Conservation (phyloP, 2,113 vertebrate species). For the Corvus hawaiiensis region DNA sequence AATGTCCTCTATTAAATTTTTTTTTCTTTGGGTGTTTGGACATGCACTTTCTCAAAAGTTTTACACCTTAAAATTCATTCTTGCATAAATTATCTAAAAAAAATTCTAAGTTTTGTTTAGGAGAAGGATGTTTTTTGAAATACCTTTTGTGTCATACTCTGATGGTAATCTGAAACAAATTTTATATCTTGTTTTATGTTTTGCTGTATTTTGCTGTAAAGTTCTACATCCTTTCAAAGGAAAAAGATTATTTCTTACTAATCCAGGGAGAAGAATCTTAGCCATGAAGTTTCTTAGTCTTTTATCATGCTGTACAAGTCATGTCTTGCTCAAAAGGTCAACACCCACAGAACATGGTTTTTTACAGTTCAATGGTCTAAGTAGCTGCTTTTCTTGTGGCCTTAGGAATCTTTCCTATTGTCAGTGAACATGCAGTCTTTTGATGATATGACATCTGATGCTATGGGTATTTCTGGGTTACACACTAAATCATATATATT, state of each 20-base stretch:
- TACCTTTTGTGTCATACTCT: background rate
- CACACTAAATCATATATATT: background rate
- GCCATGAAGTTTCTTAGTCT: background rate
- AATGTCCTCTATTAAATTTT: background rate
- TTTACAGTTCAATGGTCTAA: background rate
- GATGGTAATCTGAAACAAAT: background rate
- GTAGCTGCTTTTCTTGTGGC: background rate
- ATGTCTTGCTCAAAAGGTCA: slow-evolving; percentile 26
- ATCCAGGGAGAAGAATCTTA: background rate
- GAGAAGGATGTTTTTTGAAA: background rate
- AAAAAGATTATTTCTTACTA: background rate
- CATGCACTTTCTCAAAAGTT: background rate
- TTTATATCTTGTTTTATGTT: background rate
- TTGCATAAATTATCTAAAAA: too few species aligned
- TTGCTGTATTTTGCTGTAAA: background rate
- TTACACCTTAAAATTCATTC: background rate
- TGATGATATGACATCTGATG: background rate
- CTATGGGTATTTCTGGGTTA: background rate
- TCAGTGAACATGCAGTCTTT: background rate
- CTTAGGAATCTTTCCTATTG: background rate
- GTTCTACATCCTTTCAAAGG: background rate
- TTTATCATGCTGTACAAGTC: background rate
- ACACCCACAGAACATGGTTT: background rate
- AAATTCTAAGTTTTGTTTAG: background rate
- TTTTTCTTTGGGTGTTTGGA: background rate